phyloP scores from a whole-genome alignment of 2,797 vertebrate genomes.

The Notamacropus eugenii region DNA sequence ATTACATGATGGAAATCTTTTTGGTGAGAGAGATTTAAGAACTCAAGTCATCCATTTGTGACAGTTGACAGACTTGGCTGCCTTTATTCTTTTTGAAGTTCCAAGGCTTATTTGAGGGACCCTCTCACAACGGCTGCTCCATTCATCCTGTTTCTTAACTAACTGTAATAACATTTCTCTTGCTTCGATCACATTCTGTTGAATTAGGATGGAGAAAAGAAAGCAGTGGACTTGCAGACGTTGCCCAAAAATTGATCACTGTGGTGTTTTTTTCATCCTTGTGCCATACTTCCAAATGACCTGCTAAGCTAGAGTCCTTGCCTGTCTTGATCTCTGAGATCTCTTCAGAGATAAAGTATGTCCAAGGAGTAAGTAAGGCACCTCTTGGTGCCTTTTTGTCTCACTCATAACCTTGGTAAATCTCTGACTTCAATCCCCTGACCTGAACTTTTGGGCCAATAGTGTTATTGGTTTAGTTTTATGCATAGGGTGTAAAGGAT shows the following conservation, averaged over 20 bases:
- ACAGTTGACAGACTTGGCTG: neutral
- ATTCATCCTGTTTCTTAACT: neutral
- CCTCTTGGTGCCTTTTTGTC: neutral
- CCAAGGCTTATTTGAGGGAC: too few species aligned
- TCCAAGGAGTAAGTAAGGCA: neutral
- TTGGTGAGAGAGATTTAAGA: conserved; percentile 1
- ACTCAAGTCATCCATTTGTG: neutral
- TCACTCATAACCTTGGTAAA: neutral
- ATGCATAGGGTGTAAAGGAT: neutral
- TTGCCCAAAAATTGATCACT: neutral
- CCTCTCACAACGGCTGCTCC: too few species aligned
- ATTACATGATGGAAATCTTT: too few species aligned
- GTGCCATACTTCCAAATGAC: neutral
- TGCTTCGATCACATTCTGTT: neutral
- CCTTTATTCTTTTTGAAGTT: neutral
- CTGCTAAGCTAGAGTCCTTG: neutral
- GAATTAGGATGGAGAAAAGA: too few species aligned
- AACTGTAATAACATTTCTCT: neutral
- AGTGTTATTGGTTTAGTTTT: neutral
- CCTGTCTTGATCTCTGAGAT: neutral
- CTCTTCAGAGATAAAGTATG: too few species aligned
- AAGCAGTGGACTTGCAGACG: neutral
- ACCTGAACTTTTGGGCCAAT: neutral
- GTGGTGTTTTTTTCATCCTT: neutral
- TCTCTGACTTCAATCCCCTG: neutral